Percentiles rank a stretch among this genome's conserved stretches.
Conservation (phyloP, 1,140 invertebrate species). For the Mylabris phalerata region DNA sequence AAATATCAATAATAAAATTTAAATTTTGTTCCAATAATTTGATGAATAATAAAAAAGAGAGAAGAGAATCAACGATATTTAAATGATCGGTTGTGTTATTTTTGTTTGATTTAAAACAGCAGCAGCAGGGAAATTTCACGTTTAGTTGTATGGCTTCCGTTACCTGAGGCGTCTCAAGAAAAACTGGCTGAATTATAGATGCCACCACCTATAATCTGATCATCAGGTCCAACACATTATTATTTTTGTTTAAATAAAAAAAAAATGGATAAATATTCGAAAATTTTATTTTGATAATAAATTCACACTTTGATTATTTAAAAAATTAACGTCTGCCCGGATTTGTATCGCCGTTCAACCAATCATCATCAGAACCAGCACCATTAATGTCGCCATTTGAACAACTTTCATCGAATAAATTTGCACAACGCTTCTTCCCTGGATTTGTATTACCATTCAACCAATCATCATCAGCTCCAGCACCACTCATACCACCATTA, state of each 20-base stretch:
- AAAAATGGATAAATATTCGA: too few species aligned
- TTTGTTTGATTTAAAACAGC: neutral
- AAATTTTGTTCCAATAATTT: too few species aligned
- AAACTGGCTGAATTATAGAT: slow-evolving; percentile 9
- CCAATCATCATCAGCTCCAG: slow-evolving; percentile 9
- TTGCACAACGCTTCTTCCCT: slow-evolving; percentile 8
- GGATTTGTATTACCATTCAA: slow-evolving; percentile 6
- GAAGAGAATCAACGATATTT: too few species aligned
- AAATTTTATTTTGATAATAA: too few species aligned
- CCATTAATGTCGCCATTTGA: slow-evolving; percentile 12
- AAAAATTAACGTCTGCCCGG: slow-evolving; percentile 5
- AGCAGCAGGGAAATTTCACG: slow-evolving; percentile 12
- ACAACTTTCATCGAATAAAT: slow-evolving; percentile 18
- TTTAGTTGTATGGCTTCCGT: slow-evolving; percentile 12
- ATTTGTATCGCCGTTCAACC: neutral
- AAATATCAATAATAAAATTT: too few species aligned
- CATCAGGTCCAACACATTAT: neutral
- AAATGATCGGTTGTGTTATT: too few species aligned
- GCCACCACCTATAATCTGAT: neutral
- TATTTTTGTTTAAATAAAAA: too few species aligned
- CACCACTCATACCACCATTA: slow-evolving; percentile 11
- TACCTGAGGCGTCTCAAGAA: slow-evolving; percentile 11
- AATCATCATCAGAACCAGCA: slow-evolving; percentile 7
- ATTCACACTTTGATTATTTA: too few species aligned
- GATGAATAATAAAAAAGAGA: too few species aligned